A percentile compares a stretch with the other conserved stretches of the same genome.
Evolutionary conservation across 2,888 invertebrate species (phyloP).

Genomic region (Dasypogon diadema): DNA sequence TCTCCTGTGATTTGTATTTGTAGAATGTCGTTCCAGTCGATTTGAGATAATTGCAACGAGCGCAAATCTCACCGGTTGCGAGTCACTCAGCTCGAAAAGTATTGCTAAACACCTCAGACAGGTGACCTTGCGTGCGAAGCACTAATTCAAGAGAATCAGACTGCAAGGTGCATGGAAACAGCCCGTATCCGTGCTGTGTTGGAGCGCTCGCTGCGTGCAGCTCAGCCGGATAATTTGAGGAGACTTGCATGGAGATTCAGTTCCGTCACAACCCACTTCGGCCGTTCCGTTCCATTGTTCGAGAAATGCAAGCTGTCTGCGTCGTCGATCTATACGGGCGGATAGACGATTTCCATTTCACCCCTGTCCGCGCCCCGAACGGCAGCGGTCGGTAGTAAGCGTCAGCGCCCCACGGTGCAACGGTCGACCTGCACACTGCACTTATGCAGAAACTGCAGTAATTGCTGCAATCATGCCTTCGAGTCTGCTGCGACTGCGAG

Average conservation of each 20-base stretch:
- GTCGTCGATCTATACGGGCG: slow-evolving; percentile 34
- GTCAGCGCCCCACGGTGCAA: no score
- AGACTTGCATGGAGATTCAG: slow-evolving; percentile 18
- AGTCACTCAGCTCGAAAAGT: no score
- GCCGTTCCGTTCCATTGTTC: slow-evolving; percentile 29
- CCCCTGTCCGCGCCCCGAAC: not conserved
- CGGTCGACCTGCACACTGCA: not conserved
- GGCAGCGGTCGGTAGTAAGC: no score
- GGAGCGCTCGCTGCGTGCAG: not conserved
- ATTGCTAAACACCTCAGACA: no score
- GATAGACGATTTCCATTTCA: not conserved
- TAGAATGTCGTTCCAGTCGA: no score
- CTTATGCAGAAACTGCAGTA: not conserved
- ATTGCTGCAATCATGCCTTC: slow-evolving; percentile 38
- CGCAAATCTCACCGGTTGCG: no score
- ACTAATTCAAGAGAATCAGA: not conserved
- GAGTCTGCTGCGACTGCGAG: not conserved
- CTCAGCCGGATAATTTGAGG: slow-evolving; percentile 30
- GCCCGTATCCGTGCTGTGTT: not conserved
- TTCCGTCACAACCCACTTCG: slow-evolving; percentile 42
- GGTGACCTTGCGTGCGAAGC: not conserved
- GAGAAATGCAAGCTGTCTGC: slow-evolving; percentile 36
- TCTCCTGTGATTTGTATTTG: no score
- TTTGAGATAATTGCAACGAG: no score
- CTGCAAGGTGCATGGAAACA: slow-evolving; percentile 46